Conservation (phyloP, 2,888 invertebrate genomes). For the Dimorphilus gyrociliatus region DNA sequence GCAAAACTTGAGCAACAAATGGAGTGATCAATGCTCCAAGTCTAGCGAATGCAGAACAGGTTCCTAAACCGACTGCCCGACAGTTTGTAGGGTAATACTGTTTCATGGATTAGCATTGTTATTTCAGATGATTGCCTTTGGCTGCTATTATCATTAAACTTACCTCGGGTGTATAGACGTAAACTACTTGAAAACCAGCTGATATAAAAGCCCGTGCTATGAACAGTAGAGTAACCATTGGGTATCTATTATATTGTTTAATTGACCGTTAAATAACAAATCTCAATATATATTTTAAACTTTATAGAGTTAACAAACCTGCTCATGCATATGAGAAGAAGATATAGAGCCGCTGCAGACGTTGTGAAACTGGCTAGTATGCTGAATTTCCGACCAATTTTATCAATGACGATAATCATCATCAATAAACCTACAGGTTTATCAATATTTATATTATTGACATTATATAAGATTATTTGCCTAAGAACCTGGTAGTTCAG, state of each 20-base stretch:
- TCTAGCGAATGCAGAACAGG: slow-evolving; percentile 73
- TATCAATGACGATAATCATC: too few relatives aligned
- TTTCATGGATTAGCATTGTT: background rate
- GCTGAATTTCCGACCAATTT: background rate
- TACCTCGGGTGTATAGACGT: slow-evolving; percentile 36
- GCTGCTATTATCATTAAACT: slow-evolving; percentile 4
- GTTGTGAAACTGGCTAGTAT: background rate
- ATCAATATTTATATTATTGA: background rate
- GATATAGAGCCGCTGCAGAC: background rate
- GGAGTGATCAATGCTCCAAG: slow-evolving; percentile 85
- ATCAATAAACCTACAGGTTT: too few relatives aligned
- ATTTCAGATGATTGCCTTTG: background rate
- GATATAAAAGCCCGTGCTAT: slow-evolving; percentile 28
- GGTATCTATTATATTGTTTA: too few relatives aligned
- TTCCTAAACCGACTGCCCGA: slow-evolving; percentile 74
- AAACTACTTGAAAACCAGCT: slow-evolving; percentile 28
- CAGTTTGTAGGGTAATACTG: slow-evolving; percentile 71
- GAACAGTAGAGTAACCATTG: too few relatives aligned
- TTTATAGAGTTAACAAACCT: too few relatives aligned
- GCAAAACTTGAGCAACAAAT: slow-evolving; percentile 76
- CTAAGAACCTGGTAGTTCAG: background rate
- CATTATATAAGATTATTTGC: too few relatives aligned
- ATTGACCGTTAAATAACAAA: too few relatives aligned
- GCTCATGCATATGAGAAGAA: background rate
- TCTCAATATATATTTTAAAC: too few relatives aligned